Evolutionary conservation across 2,888 invertebrate species (phyloP).

Genomic region (Eumerus sabulonum): DNA sequence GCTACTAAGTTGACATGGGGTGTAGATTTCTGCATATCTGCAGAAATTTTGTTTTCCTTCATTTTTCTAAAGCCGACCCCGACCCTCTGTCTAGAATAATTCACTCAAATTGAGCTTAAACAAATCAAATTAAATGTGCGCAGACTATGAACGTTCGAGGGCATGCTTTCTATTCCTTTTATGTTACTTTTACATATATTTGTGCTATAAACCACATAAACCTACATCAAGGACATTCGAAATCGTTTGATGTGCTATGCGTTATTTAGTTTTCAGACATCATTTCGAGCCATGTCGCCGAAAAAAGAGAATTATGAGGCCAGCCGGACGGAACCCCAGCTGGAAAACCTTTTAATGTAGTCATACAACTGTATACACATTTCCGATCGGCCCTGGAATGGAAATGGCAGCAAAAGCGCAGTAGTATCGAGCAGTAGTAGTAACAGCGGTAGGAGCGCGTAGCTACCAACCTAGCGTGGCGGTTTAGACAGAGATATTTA

Average conservation of each 20-base stretch:
- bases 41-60: too few relatives aligned
- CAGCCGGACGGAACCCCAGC: constrained; percentile 23
- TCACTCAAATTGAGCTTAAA: constrained; percentile 42
- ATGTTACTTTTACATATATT: background rate
- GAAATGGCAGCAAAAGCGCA: background rate
- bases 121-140: constrained; percentile 46
- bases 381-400: background rate
- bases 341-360: constrained; percentile 57
- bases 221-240: constrained; percentile 34
- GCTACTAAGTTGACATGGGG: too few relatives aligned
- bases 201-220: constrained; percentile 25
- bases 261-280: constrained; percentile 36
- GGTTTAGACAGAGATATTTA: constrained; percentile 48
- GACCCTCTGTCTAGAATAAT: constrained; percentile 22
- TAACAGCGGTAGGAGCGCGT: too few relatives aligned
- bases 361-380: constrained; percentile 32
- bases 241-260: constrained; percentile 38
- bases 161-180: background rate
- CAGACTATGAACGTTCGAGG: constrained; percentile 10
- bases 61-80: too few relatives aligned
- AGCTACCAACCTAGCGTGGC: constrained; percentile 5
- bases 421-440: background rate
- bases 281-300: constrained; percentile 5
- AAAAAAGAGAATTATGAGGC: constrained; percentile 8
- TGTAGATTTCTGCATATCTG: too few relatives aligned